Evolutionary conservation across 2,797 vertebrate species (phyloP).

Genomic region (Coregonus sp.): DNA sequence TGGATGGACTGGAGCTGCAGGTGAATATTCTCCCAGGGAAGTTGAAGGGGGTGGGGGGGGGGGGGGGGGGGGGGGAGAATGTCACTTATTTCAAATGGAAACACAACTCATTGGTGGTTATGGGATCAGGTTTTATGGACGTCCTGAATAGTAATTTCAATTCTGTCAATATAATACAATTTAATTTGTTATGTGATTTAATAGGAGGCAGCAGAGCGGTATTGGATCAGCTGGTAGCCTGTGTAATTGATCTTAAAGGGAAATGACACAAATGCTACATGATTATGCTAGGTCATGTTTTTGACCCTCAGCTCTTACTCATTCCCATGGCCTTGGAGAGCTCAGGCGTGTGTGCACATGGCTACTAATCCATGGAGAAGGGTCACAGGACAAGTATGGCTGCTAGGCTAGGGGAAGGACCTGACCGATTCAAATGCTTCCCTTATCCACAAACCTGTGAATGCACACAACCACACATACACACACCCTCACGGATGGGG

Average conservation of each 20-base stretch:
- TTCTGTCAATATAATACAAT: too few relatives aligned
- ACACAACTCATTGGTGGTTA: background rate
- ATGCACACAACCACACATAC: background rate
- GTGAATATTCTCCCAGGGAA: conserved; percentile 19
- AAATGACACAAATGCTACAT: background rate
- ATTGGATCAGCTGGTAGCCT: too few relatives aligned
- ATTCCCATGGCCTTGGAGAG: background rate
- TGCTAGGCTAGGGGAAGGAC: background rate
- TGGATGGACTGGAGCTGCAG: background rate
- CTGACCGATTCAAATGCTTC: background rate
- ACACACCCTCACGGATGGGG: background rate
- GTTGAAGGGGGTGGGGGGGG: background rate
- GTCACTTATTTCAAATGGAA: background rate
- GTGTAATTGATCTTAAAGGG: too few relatives aligned
- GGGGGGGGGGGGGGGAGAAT: background rate
- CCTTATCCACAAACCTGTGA: background rate
- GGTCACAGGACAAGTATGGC: background rate
- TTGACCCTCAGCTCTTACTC: background rate
- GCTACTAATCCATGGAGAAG: background rate
- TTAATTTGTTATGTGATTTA: too few relatives aligned
- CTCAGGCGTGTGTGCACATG: background rate
- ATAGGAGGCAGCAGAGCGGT: too few relatives aligned
- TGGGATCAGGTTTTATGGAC: background rate
- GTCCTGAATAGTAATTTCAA: background rate
- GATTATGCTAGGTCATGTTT: background rate